These are phyloP conservation scores for Nymphalis io DNA, from an alignment of 1,140 invertebrate species.

Conservation along the genomic window DNA sequence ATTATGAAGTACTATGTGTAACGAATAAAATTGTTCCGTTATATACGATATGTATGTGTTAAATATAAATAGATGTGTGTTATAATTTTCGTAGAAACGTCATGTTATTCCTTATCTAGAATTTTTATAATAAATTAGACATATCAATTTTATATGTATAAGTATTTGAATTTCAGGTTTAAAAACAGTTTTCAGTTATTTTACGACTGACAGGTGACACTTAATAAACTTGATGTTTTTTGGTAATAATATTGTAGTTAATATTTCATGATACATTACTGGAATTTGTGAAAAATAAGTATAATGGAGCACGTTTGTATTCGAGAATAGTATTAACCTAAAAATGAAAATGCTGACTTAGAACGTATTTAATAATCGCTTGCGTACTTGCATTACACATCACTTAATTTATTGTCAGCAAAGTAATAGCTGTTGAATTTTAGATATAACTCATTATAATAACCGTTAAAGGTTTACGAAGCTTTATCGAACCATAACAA, in stretches of 20 bases:
- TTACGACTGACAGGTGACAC: neutral
- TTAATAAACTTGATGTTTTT: neutral
- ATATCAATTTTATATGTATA: conserved; percentile 38
- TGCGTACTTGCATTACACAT: conserved; percentile 2
- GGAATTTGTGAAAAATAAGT: neutral
- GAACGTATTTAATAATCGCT: neutral
- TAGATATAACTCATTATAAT: conserved; percentile 24
- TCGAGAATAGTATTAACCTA: neutral
- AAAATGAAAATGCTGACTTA: conserved; percentile 3
- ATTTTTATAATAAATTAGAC: conserved; percentile 35
- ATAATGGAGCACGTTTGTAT: conserved; percentile 8
- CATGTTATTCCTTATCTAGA: conserved; percentile 12
- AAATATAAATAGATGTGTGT: conserved; percentile 16
- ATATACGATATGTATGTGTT: conserved; percentile 1
- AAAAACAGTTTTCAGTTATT: conserved; percentile 4
- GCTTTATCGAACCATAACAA: conserved; percentile 75
- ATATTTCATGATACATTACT: conserved; percentile 3
- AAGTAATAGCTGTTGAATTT: conserved; percentile 13
- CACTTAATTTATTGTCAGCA: conserved; percentile 2
- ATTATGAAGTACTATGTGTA: conserved; percentile 10
- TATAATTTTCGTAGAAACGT: conserved; percentile 12
- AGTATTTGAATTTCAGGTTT: no score
- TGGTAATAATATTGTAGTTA: neutral
- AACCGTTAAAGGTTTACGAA: conserved; percentile 50
- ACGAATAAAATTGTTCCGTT: conserved; percentile 12